These are phyloP conservation scores for Drosophila greeni DNA, from an alignment of 2,888 invertebrate species.

Conservation along the genomic window DNA sequence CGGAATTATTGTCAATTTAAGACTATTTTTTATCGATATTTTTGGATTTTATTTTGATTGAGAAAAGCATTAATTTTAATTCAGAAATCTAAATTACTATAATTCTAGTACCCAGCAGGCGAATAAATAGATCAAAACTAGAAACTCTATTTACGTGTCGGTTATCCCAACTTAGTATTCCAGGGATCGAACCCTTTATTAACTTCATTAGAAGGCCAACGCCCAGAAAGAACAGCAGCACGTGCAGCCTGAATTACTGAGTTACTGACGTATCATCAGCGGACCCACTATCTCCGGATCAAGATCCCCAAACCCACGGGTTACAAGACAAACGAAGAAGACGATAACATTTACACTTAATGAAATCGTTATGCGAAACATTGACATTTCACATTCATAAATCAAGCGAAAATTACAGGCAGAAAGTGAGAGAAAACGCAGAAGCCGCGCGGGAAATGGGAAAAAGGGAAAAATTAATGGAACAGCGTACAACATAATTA, in stretches of 20 bases:
- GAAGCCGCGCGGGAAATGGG: conserved; percentile 38
- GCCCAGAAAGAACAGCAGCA: conserved; percentile 20
- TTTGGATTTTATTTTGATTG: too few relatives aligned
- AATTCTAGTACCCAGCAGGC: too few relatives aligned
- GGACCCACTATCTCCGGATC: conserved; percentile 13
- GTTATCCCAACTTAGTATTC: not conserved
- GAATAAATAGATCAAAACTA: too few relatives aligned
- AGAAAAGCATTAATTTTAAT: too few relatives aligned
- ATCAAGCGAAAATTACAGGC: conserved; percentile 73
- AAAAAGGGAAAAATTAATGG: conserved; percentile 55
- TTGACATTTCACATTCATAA: conserved; percentile 71
- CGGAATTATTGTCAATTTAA: not conserved
- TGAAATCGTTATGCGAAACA: conserved; percentile 70
- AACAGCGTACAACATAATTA: conserved; percentile 68
- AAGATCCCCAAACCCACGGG: conserved; percentile 28
- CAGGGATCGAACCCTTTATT: conserved; percentile 1
- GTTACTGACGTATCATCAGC: conserved; percentile 51
- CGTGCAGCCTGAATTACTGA: conserved; percentile 54
- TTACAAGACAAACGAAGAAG: conserved; percentile 31
- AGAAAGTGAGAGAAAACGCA: conserved; percentile 30
- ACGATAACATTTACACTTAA: conserved; percentile 60
- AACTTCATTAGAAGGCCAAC: conserved; percentile 7
- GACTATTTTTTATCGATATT: too few relatives aligned
- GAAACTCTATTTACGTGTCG: not conserved
- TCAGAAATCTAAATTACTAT: too few relatives aligned